Base-by-base conservation (phyloP, 64 coral and sea anemone genomes). In the Orbicella faveolata region DNA sequence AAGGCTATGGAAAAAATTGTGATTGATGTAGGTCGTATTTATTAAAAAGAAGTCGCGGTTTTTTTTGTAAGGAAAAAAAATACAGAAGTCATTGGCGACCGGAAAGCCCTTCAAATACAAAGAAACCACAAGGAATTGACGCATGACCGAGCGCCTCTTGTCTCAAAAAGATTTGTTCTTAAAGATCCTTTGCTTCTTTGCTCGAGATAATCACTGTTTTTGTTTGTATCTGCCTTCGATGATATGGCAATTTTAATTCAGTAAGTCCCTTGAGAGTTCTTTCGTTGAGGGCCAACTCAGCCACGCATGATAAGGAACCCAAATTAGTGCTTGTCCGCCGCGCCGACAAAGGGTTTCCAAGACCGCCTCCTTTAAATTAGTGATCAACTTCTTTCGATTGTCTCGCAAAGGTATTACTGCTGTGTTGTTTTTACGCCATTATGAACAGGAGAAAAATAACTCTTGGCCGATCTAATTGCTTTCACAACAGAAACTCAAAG, bases 171-270 rank as follows among this genome's bases (percentile, higher is more conserved):
- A 70, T 21, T 72, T 55, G 41, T 72, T 52, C 82, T 73, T 53
- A 52, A 73, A 67, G 44, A 52, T 34, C 36, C 19, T 77, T 77
- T 77, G 63, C 81, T 23, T 67, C 64, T 85, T 85, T 85, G 14
- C 82, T 85, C 11, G 20, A 85, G 82, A 72, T 85, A 85, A 85
- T 85, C 65, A 85, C 82, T 84, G 63, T 70, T 73, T 85, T 85
- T 85, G 82, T 85, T 85, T 73, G 65, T 85, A 18, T 66, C 39
- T 73, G 39, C 82, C 64, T 85, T 85, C 73, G 82, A 85, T 85
- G 82, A 85, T 85, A 85, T 72, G 82, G 65, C 82, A 85, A 85
- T 85, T 85, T 85, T 85, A 85, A 85, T 85, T 85, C 82, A 85
- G 82, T 5, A 52, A 26, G 82, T 85, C 82, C 65, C 82, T 73